Evolutionary conservation across 2,797 vertebrate species (phyloP).

Genomic region (Nyctibius grandis): DNA sequence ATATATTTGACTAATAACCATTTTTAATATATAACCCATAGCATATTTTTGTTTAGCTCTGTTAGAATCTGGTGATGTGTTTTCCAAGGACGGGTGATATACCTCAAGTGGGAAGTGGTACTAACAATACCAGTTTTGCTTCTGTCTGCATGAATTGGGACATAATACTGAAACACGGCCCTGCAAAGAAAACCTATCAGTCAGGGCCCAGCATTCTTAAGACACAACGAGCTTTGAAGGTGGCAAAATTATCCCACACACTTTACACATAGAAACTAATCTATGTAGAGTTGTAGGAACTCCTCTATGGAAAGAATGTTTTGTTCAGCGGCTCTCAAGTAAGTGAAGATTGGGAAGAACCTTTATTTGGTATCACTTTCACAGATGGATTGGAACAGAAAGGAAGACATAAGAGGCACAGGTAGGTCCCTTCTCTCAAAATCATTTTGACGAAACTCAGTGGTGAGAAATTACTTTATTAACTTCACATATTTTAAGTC

Average conservation of each 20-base stretch:
- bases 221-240: neutral
- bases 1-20: neutral
- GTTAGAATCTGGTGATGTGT: neutral
- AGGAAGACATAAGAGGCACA: neutral
- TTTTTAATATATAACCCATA: neutral
- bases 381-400: neutral
- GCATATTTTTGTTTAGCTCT: neutral
- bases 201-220: neutral
- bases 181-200: neutral
- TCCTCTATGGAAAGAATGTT: neutral
- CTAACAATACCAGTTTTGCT: neutral
- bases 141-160: neutral
- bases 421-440: neutral
- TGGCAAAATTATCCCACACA: neutral
- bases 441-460: neutral
- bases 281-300: neutral
- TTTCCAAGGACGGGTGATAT: neutral
- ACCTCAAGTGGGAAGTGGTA: neutral
- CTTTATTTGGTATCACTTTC: neutral
- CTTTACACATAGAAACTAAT: neutral
- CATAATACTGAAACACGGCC: neutral
- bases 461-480: neutral
- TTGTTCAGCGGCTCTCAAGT: neutral
- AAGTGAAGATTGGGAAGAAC: neutral
- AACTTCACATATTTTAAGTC: slow-evolving; percentile 26